phyloP scores from a whole-genome alignment of 2,113 vertebrate genomes.

The Rhombomys opimus region DNA sequence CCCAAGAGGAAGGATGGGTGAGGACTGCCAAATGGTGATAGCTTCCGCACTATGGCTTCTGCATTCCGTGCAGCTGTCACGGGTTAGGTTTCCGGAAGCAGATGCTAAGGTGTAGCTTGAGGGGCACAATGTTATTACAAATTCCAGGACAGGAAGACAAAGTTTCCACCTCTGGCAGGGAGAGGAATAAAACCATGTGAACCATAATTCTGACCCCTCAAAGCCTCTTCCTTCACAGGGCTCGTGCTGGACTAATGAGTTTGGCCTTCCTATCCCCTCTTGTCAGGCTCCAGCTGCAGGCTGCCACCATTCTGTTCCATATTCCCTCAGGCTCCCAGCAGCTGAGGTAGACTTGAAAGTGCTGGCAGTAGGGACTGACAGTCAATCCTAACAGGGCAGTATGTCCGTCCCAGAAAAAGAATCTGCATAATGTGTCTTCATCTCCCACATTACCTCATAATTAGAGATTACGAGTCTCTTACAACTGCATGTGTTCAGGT shows the following conservation, averaged over 20 bases:
- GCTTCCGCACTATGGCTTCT: neutral
- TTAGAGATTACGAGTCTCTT: neutral
- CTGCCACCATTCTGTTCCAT: neutral
- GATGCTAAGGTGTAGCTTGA: neutral
- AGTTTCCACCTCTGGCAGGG: neutral
- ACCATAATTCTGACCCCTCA: neutral
- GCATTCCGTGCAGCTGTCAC: neutral
- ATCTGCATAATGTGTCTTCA: neutral
- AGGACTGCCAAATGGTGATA: neutral
- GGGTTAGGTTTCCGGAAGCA: neutral
- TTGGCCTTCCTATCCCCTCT: neutral
- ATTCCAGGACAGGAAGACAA: neutral
- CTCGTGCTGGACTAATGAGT: neutral
- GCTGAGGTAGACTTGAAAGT: neutral
- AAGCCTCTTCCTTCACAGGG: neutral
- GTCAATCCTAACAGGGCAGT: too few species aligned
- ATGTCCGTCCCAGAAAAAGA: neutral
- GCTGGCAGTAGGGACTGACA: neutral
- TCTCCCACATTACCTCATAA: neutral
- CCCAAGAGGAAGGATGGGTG: neutral
- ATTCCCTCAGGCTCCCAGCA: neutral
- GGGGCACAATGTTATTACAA: neutral
- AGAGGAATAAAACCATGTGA: neutral
- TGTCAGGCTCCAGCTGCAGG: neutral
- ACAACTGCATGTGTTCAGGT: neutral